These are phyloP conservation scores for Megalonaias nervosa DNA, from an alignment of 1,140 invertebrate species.

Conservation along the genomic window DNA sequence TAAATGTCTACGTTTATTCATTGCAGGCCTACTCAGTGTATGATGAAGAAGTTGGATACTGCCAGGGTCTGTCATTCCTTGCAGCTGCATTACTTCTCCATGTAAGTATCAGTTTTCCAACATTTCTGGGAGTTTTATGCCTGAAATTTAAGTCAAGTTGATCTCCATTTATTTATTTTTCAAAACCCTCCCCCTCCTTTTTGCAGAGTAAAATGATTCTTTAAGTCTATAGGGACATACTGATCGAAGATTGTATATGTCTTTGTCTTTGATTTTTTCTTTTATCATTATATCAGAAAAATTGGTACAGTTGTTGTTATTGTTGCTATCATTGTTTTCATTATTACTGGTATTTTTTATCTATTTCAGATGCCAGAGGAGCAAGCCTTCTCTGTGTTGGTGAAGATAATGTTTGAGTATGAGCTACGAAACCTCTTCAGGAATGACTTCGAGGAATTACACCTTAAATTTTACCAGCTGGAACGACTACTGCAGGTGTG, in stretches of 20 bases:
- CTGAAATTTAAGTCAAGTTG: no score
- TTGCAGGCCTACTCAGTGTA: slow-evolving; percentile 93
- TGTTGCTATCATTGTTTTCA: neutral
- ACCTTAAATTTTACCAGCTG: slow-evolving; percentile 96
- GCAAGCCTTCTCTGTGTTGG: slow-evolving; percentile 97
- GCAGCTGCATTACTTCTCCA: slow-evolving; percentile 95
- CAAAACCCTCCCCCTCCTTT: no score
- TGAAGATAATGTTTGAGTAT: slow-evolving; percentile 98
- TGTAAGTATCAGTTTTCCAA: slow-evolving; percentile 76
- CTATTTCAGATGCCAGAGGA: slow-evolving; percentile 96
- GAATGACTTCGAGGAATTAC: slow-evolving; percentile 96
- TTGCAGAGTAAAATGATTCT: no score
- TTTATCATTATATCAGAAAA: no score
- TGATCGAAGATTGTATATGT: no score
- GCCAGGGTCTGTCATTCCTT: slow-evolving; percentile 97
- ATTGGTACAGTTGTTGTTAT: no score
- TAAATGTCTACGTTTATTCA: slow-evolving; percentile 21
- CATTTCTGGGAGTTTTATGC: no score
- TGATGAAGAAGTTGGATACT: slow-evolving; percentile 98
- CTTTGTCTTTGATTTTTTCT: no score
- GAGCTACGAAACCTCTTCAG: slow-evolving; percentile 94
- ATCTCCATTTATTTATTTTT: no score
- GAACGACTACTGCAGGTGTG: slow-evolving; percentile 92
- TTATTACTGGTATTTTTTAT: neutral
- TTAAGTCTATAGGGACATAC: no score